Percentiles rank a stretch among this genome's conserved stretches.
Evolutionary conservation across 2,113 vertebrate species (phyloP).

Genomic region (Todiramphus chloris): DNA sequence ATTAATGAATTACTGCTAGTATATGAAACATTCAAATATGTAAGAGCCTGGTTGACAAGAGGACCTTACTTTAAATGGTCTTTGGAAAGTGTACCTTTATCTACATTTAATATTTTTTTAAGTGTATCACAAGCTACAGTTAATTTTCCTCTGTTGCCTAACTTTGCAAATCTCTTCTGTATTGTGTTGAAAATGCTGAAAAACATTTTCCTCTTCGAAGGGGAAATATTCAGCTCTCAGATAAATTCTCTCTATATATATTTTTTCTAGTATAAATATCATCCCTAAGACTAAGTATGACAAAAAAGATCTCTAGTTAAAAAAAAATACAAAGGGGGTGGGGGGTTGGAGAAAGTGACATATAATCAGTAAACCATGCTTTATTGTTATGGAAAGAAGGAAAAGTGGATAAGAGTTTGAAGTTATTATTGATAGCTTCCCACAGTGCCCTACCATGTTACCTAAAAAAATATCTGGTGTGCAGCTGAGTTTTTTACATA

Average conservation of each 20-base stretch:
- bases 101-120: background rate
- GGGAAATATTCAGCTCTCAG: background rate
- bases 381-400: background rate
- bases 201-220: background rate
- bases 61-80: background rate
- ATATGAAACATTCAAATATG: background rate
- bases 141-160: background rate
- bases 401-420: background rate
- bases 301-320: background rate
- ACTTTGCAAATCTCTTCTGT: background rate
- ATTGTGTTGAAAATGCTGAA: background rate
- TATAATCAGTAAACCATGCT: background rate
- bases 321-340: background rate
- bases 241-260: background rate
- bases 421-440: background rate
- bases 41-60: background rate
- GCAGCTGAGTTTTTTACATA: background rate
- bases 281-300: background rate
- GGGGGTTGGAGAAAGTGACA: fast-evolving
- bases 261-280: background rate
- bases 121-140: background rate
- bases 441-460: background rate
- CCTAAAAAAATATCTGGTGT: background rate
- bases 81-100: background rate
- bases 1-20: background rate